Base-by-base conservation (phyloP, 2,113 vertebrate species). In the Mus pahari region DNA sequence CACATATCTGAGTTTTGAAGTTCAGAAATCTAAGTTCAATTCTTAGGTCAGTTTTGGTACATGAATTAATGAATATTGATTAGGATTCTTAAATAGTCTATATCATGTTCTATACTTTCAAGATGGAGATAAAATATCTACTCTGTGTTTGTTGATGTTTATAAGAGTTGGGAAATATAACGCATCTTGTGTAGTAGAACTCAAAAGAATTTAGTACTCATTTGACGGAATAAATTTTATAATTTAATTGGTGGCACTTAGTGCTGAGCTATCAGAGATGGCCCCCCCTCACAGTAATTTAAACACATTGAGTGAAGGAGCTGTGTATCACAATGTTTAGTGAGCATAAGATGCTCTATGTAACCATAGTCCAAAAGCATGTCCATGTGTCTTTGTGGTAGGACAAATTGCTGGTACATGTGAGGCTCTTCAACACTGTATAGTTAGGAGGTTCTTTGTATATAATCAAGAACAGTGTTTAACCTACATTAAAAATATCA, bases 11-110 rank as follows among this genome's bases (percentile, higher is more conserved):
- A 9, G 7, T 88, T 93, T 50, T 91, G n/a, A 84, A 33, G 7
- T 88, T 73, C 50, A 31, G 24, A 93, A 74, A 89, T 68, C 3
- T 68, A 78, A 20, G 4, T 95, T 93, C 31, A 78, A 91, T 36
- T 90, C 20, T 31, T 92, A 64, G 17, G 26, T 86, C 75, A 70
- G 26, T 48, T 73, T 92, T 74, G 7, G 9, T 60, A 64, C 42
- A 31, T 50, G 31, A 86, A 10, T 68, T 19, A 78, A 33, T 73
- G 2, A 64, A 74, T 26, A 60, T 88, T 42, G 31, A 81, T 2
- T 8, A 94, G 42, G 8, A 88, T 95, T 93, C n/a, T 95, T 87
- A 53, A 92, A 45, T 10, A 1, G 10, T 77, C 14, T 70, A 81
- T 42, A 48, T 36, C 87, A 20, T 71, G 36, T 48, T 88, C 3